Evolutionary conservation across 2,113 vertebrate species (phyloP).

Genomic region (Xiphophorus hellerii): DNA sequence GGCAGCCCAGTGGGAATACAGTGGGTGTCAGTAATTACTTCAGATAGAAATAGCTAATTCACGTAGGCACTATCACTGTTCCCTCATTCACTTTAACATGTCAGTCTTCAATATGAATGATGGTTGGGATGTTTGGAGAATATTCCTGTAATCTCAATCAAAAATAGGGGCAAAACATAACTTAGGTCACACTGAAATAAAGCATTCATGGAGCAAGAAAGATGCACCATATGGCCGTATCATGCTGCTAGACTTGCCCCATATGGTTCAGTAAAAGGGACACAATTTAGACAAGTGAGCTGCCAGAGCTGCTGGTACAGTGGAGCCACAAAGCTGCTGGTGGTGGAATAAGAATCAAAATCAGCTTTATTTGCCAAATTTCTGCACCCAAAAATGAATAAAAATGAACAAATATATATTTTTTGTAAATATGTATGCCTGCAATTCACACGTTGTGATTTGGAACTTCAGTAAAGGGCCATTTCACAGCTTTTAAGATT

Average conservation of each 20-base stretch:
- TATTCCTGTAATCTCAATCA: neutral
- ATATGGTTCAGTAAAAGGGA: constrained; percentile 17
- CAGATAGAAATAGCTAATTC: constrained; percentile 38
- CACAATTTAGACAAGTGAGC: constrained; percentile 7
- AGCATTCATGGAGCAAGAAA: constrained; percentile 17
- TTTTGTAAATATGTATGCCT: too few relatives aligned
- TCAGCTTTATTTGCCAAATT: too few relatives aligned
- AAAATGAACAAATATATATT: too few relatives aligned
- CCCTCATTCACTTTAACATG: neutral
- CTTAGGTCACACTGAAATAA: constrained; percentile 19
- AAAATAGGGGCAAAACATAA: neutral
- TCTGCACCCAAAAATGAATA: too few relatives aligned
- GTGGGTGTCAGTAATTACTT: constrained; percentile 58
- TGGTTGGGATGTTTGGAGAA: neutral
- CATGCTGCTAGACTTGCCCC: constrained; percentile 26
- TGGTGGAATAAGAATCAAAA: too few relatives aligned
- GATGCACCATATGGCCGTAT: constrained; percentile 40
- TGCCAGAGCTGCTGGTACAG: neutral
- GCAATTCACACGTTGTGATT: too few relatives aligned
- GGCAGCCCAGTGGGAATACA: constrained; percentile 56
- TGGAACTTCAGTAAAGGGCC: too few relatives aligned
- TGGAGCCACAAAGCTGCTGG: neutral
- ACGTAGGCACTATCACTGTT: constrained; percentile 23
- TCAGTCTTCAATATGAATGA: constrained; percentile 2
- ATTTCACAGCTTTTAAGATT: too few relatives aligned